These are phyloP conservation scores for Papilio dardanus DNA, from an alignment of 1,140 invertebrate genomes.

Conservation along the genomic window DNA sequence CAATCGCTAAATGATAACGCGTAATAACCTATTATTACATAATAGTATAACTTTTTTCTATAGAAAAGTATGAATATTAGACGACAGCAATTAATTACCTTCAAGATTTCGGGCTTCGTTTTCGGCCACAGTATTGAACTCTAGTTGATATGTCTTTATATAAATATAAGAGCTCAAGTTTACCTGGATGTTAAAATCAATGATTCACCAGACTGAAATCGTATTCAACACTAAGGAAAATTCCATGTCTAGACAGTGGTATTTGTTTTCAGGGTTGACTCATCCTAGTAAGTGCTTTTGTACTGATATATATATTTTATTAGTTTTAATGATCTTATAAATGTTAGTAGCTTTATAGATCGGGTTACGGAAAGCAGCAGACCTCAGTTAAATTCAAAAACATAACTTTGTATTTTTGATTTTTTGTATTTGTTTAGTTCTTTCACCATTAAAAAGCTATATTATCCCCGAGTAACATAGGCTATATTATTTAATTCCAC, in stretches of 20 bases:
- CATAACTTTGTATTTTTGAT: too few relatives aligned
- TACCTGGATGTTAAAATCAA: background rate
- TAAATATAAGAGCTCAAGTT: background rate
- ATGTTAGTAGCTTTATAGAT: too few relatives aligned
- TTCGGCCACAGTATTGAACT: background rate
- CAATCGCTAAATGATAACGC: background rate
- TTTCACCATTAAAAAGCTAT: too few relatives aligned
- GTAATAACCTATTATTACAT: background rate
- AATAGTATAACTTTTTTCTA: background rate
- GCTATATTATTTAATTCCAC: too few relatives aligned
- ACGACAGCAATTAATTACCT: too few relatives aligned
- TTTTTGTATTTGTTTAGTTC: too few relatives aligned
- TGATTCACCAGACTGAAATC: constrained; percentile 1
- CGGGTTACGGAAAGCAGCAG: too few relatives aligned
- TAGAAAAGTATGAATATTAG: too few relatives aligned
- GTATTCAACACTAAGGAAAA: background rate
- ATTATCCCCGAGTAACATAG: too few relatives aligned
- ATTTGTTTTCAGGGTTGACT: constrained; percentile 1
- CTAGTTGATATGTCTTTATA: background rate
- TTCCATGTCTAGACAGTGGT: constrained; percentile 13
- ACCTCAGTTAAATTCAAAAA: too few relatives aligned
- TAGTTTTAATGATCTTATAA: background rate
- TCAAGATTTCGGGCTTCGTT: too few relatives aligned
- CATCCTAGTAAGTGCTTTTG: constrained; percentile 3
- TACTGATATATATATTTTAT: background rate